A percentile compares a stretch with the other conserved stretches of the same genome.
phyloP scores from a whole-genome alignment of 2,113 vertebrate genomes.

The Stigmatopora nigra region DNA sequence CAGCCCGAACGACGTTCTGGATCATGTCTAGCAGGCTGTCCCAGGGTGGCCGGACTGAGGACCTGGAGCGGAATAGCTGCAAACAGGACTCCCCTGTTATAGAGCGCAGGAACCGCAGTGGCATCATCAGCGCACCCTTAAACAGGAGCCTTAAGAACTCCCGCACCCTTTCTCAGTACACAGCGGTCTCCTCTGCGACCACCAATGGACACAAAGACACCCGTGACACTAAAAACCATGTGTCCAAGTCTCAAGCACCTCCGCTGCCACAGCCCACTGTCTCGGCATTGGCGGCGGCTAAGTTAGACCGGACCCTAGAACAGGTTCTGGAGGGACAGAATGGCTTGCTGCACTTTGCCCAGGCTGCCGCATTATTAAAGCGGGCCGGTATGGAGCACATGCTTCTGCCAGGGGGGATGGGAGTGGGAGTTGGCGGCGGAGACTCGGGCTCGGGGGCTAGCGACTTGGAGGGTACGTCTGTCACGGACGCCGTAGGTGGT shows the following conservation, averaged over 20 bases:
- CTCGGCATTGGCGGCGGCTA: slow-evolving; percentile 73
- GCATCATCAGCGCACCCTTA: slow-evolving; percentile 95
- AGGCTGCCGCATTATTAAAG: slow-evolving; percentile 92
- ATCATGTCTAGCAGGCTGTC: slow-evolving; percentile 90
- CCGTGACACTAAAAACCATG: slow-evolving; percentile 79
- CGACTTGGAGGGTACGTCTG: slow-evolving; percentile 90
- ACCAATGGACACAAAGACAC: slow-evolving; percentile 79
- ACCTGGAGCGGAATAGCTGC: slow-evolving; percentile 72
- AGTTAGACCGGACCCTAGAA: slow-evolving; percentile 88
- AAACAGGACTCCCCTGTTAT: slow-evolving; percentile 74
- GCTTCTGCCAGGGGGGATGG: slow-evolving; percentile 85
- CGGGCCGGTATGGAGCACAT: slow-evolving; percentile 96
- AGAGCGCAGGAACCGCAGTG: slow-evolving; percentile 90
- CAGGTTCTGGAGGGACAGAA: slow-evolving; percentile 91
- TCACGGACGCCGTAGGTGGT: slow-evolving; percentile 84
- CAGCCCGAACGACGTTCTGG: slow-evolving; percentile 62
- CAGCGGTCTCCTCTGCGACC: slow-evolving; percentile 76
- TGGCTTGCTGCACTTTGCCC: slow-evolving; percentile 92
- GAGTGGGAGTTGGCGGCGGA: slow-evolving; percentile 79
- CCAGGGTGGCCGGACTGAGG: slow-evolving; percentile 79
- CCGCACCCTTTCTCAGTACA: slow-evolving; percentile 91
- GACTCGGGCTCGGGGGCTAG: slow-evolving; percentile 81
- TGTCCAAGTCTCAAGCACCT: slow-evolving; percentile 82
- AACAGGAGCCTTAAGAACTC: slow-evolving; percentile 97
- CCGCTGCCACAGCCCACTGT: slow-evolving; percentile 73